Base-by-base conservation (phyloP, 2,113 vertebrate genomes). In the Trogon surrucura region DNA sequence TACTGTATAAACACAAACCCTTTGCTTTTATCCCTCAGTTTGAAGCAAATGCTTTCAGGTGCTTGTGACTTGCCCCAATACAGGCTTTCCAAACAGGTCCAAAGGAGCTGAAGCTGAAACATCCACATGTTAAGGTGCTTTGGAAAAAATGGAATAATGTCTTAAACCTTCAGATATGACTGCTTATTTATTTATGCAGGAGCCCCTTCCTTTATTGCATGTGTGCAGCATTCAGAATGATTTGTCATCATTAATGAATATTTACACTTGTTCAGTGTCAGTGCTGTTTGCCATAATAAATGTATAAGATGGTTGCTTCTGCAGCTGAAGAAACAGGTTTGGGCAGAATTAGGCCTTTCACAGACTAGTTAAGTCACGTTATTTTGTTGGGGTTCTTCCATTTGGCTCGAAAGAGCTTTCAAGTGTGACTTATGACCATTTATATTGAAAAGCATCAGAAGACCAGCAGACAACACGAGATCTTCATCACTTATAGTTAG, bases 201-300 rank as follows among this genome's bases (percentile, higher is more conserved):
- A 85, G 9, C 6, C 18, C 27, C 44, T 75, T 70, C 27, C 27
- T 81, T 91, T 78, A 60, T 67, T 92, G 80, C 77, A 92, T 86
- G 30, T 75, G 65, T 67, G 41, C 61, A 92, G 30, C 34, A 75
- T 89, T 91, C 14, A 2, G 66, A 92, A 95, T 72, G 38, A 92
- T 91, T 89, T 94, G 73, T 92, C 85, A 74, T 93, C 93, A 90
- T 93, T 96, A 92, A 94, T 69, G 91, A 89, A 93, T 96, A 95
- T 85, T 94, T 95, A 73, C 77, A 75, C 48, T 91, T 80, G 56
- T 60, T 90, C 48, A 44, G 32, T 83, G 71, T 80, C 64, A 51
- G 53, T 84, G 57, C 45, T 92, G 57, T 41, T 88, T 91, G 45
- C 65, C 2, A 1, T 53, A 87, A 67, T 32, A 79, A 36, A 44